phyloP scores from a whole-genome alignment of 1,140 invertebrate genomes.

The Amyelois transitella region DNA sequence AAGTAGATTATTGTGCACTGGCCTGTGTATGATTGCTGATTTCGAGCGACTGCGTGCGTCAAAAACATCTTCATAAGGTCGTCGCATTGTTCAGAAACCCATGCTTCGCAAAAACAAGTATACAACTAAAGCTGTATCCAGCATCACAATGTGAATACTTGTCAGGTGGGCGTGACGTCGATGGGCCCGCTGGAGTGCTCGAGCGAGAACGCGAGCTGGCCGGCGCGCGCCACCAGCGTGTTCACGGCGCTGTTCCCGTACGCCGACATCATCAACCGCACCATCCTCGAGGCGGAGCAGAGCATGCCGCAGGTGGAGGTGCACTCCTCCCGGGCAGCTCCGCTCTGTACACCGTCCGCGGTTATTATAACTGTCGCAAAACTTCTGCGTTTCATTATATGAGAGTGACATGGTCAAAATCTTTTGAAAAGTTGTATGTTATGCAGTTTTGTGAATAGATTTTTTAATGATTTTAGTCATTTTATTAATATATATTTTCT shows the following conservation, averaged over 20 bases:
- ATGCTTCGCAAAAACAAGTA: too few species aligned
- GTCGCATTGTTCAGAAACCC: too few species aligned
- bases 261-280: constrained; percentile 38
- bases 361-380: background rate
- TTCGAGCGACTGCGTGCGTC: too few species aligned
- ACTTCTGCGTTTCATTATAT: background rate
- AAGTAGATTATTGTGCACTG: too few species aligned
- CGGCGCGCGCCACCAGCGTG: constrained; percentile 38
- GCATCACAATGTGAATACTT: background rate
- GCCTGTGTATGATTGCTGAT: too few species aligned
- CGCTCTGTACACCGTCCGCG: background rate
- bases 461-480: too few species aligned
- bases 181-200: constrained; percentile 50
- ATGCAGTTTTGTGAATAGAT: too few species aligned
- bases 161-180: constrained; percentile 47
- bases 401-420: too few species aligned
- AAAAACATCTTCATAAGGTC: too few species aligned
- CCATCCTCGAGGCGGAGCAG: constrained; percentile 36
- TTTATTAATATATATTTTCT: too few species aligned
- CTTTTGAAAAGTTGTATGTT: too few species aligned
- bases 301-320: constrained; percentile 16
- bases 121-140: too few species aligned
- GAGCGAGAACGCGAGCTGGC: constrained; percentile 6
- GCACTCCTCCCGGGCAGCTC: background rate
- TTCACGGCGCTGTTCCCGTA: constrained; percentile 44